Evolutionary conservation across 2,797 vertebrate genomes (phyloP), one percentile per base, ranked within the genome.

Genomic region (Oreochromis mossambicus): DNA sequence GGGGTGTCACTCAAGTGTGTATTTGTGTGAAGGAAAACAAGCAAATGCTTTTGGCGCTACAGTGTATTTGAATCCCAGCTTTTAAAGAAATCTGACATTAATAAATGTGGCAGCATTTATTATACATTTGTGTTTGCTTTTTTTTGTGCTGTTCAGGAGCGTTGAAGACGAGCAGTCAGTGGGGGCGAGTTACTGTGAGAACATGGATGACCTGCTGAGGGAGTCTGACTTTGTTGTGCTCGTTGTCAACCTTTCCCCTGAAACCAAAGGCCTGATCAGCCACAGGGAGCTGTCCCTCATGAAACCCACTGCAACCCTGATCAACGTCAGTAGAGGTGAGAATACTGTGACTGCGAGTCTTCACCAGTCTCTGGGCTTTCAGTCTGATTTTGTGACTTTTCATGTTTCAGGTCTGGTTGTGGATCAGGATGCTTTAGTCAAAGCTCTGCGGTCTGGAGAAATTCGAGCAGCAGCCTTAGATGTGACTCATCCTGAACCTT

Each of bases 271-370:
- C 38, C 81, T 97, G 58, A 96, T 97, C 7, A 88, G 97, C 46
- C 94, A 87, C 91, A 95, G 92, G 78, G 96, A 98, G 81, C 91
- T 97, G 77, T 83, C 88, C 19, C 89, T 96, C 73, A 97, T 97
- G 97, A 97, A 97, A 83, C 92, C 94, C 76, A 96, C 95, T 0
- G 95, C 96, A 11, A 96, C 89, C 2, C 94, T 97, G 13, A 81
- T 97, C 86, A 97, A 97, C 63, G 81, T 97, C 61, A 96, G 97
- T 91, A 95, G 97, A 96, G 96, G 97, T 97, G 58, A 6, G 78
- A 21, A 3, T 14, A 6, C 14, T 1, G 3, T 2, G 43, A 80
- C 21, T 48, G 10, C 2, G 8, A 1, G 34, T 32, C 17, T 46
- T 38, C 7, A 2, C 4, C 10, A 8, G 6, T 21, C 15, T 75